Base-by-base conservation (phyloP, 2,888 invertebrate species). In the Esperia sulphurella region DNA sequence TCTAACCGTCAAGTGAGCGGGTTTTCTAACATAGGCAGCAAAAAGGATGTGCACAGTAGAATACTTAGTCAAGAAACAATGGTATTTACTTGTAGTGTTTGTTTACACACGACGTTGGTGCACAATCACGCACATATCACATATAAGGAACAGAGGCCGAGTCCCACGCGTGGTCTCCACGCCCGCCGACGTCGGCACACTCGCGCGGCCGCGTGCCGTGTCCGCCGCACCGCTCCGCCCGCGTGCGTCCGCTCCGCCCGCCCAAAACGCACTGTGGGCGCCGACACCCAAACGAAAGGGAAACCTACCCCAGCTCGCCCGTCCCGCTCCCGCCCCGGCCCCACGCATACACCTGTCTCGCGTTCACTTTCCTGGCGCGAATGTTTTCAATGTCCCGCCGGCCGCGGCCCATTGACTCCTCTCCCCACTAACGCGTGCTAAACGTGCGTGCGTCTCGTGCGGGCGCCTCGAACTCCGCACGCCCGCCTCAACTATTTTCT, bases 331-430 rank as follows among this genome's bases (percentile, higher is more conserved):
- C 43, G 68, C 3, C 13, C 31, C 13, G 28, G 43, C 37, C 14
- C 46, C 31, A 29, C 31, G 37, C 54, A 10, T 53, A 67, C 52
- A 59, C 57, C 63, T 57, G 53, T 79, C 69, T 68, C 79, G 41
- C 49, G 52, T 58, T 63, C 63, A 66, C 71, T 75, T 76, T 71
- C 69, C 72, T 65, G 51, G 59, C 50, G 49, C 56, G 52, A 40
- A 40, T 53, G 58, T 54, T 68, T 79, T 83, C 82, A 83, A 83
- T 80, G 85, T 74, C 72, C 65, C 63, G 33, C 21, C 21, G 13
- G n/a, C 65, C 59, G 49, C 58, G 74, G 79, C 81, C 70, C 85
- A 85, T 85, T 86, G 85, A 86, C 82, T 79, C 79, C 63, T 61
- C 58, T 50, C 61, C 59, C 57, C 62, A 59, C 62, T 58, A 57